Percentiles rank a stretch among this genome's conserved stretches.
Evolutionary conservation across 2,797 vertebrate genomes (phyloP).

Genomic region (Amblyraja radiata): DNA sequence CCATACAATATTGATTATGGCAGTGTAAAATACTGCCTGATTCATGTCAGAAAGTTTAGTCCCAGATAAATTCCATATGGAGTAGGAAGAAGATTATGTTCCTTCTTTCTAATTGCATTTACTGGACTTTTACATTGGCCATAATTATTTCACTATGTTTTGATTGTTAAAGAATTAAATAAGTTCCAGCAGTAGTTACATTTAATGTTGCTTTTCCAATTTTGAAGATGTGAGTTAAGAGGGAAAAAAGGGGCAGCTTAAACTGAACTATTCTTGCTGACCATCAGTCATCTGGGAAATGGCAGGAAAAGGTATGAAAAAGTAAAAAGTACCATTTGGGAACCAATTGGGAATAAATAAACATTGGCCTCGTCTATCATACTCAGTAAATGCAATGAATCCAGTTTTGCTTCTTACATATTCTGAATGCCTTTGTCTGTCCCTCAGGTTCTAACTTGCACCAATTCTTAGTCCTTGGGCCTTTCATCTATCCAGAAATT

Average conservation of each 20-base stretch:
- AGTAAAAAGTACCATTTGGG: background rate
- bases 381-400: background rate
- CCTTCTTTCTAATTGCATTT: constrained; percentile 11
- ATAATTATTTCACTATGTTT: constrained; percentile 32
- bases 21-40: constrained; percentile 5
- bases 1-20: constrained; percentile 23
- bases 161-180: background rate
- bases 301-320: background rate
- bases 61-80: constrained; percentile 30
- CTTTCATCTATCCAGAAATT: background rate
- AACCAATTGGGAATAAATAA: background rate
- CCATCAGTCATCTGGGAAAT: constrained; percentile 19
- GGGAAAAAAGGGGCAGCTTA: background rate
- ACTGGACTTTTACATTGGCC: background rate
- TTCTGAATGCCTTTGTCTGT: background rate
- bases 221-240: background rate
- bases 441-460: background rate
- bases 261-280: background rate
- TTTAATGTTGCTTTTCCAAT: constrained; percentile 18
- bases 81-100: constrained; percentile 29
- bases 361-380: background rate
- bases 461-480: background rate
- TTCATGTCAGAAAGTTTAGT: constrained; percentile 30
- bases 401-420: background rate
- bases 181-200: constrained; percentile 18